Evolutionary conservation across 2,888 invertebrate species (phyloP).

Genomic region (Slavum lentiscoides): DNA sequence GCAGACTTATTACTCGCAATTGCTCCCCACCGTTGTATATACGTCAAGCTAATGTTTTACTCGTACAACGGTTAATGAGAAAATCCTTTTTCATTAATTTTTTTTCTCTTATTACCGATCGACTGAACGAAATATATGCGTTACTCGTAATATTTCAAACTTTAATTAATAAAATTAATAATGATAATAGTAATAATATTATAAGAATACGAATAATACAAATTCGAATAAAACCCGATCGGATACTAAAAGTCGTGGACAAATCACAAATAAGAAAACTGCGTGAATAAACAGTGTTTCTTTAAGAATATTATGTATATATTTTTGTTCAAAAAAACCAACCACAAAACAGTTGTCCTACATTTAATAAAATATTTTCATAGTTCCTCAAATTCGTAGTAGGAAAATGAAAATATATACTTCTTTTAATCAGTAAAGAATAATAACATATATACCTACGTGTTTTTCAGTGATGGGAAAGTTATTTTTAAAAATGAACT

Average conservation of each 20-base stretch:
- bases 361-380: no score
- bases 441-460: no score
- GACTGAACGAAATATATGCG: conserved; percentile 21
- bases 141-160: conserved; percentile 47
- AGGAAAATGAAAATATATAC: no score
- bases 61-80: conserved; percentile 50
- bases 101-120: conserved; percentile 34
- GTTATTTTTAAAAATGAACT: no score
- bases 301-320: neutral
- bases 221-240: conserved; percentile 17
- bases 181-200: neutral
- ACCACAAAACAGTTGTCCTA: neutral
- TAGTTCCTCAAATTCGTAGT: no score
- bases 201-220: conserved; percentile 22
- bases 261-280: conserved; percentile 17
- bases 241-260: neutral
- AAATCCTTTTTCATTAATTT: conserved; percentile 49
- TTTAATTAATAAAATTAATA: conserved; percentile 40
- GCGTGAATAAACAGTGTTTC: neutral
- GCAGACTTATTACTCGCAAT: conserved; percentile 52
- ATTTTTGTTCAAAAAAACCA: neutral
- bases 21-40: conserved; percentile 45
- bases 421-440: no score
- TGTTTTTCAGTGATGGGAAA: no score
- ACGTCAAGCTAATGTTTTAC: conserved; percentile 52